Conservation (phyloP, 1,140 invertebrate genomes). For the Eupristina koningsbergeri region DNA sequence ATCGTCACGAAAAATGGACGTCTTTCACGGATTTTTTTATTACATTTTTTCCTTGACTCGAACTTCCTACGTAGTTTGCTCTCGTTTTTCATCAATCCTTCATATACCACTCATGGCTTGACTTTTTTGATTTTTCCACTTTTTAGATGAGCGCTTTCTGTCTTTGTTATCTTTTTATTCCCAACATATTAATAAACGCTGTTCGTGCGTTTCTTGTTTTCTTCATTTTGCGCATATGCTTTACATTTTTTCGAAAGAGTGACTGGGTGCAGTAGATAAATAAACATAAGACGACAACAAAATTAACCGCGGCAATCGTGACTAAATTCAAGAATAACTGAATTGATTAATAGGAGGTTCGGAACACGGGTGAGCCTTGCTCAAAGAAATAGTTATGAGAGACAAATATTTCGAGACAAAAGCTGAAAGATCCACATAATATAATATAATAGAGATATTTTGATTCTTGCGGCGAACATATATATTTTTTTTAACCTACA, state of each 20-base stretch:
- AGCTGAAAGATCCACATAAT: no score
- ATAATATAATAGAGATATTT: not conserved
- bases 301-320: conserved; percentile 42
- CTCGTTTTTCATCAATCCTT: not conserved
- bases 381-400: not conserved
- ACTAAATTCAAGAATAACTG: conserved; percentile 37
- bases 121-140: not conserved
- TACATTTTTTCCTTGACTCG: not conserved
- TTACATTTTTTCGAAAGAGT: not conserved
- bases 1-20: not conserved
- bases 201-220: not conserved
- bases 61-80: not conserved
- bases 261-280: conserved; percentile 48
- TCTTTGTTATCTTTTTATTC: not conserved
- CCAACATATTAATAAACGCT: conserved; percentile 12
- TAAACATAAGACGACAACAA: conserved; percentile 43
- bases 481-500: no score
- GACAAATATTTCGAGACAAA: not conserved
- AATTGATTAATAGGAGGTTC: conserved; percentile 49
- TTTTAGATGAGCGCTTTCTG: not conserved
- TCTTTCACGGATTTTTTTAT: not conserved
- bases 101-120: not conserved
- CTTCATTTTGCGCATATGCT: not conserved
- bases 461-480: no score
- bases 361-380: not conserved